These are phyloP conservation scores for Enoplosus armatus DNA, from an alignment of 2,797 vertebrate genomes.

Conservation along the genomic window DNA sequence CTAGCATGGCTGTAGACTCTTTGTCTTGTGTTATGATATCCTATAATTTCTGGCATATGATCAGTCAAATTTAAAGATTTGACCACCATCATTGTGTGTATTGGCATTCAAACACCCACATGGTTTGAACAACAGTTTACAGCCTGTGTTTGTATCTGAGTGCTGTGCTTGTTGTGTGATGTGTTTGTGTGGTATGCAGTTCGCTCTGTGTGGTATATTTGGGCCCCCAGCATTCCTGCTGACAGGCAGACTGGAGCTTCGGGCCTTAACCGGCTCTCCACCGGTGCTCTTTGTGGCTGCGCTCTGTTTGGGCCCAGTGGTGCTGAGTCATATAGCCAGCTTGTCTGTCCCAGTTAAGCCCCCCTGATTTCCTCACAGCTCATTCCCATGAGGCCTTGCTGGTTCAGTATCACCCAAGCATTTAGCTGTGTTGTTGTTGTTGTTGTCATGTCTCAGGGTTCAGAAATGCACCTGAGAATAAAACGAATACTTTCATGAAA, in stretches of 20 bases:
- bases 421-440: slow-evolving; percentile 9
- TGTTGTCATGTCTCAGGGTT: neutral
- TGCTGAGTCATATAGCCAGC: slow-evolving; percentile 70
- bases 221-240: slow-evolving; percentile 74
- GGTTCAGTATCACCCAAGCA: slow-evolving; percentile 16
- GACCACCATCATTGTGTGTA: neutral
- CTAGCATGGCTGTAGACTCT: neutral
- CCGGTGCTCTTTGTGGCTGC: slow-evolving; percentile 65
- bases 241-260: slow-evolving; percentile 75
- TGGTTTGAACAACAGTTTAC: neutral
- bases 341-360: slow-evolving; percentile 65
- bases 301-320: slow-evolving; percentile 71
- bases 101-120: neutral
- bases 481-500: neutral
- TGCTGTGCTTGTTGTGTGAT: slow-evolving; percentile 22
- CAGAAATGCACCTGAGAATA: neutral
- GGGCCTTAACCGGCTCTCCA: slow-evolving; percentile 50
- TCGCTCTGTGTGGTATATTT: slow-evolving; percentile 34
- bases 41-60: neutral
- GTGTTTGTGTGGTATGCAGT: slow-evolving; percentile 44
- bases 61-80: neutral
- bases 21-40: neutral
- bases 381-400: slow-evolving; percentile 20
- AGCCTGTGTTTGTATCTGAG: neutral
- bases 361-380: slow-evolving; percentile 37